Conservation (phyloP, 2,113 vertebrate species). For the Grus americana region DNA sequence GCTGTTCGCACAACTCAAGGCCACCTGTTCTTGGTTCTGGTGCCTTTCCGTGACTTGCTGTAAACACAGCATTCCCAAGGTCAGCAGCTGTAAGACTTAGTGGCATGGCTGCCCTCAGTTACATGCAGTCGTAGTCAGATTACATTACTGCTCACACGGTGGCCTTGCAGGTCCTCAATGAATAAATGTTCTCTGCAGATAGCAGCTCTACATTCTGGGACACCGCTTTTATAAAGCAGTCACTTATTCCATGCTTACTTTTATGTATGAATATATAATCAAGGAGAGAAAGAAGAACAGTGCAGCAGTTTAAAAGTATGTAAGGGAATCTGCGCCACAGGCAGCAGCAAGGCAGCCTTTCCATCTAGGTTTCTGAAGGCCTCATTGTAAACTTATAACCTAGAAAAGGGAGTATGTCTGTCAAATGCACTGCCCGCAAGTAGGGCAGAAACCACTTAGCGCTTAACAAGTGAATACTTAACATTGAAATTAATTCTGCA, state of each 20-base stretch:
- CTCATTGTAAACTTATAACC: background rate
- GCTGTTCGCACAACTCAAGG: slow-evolving; percentile 24
- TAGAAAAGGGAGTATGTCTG: background rate
- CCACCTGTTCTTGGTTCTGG: slow-evolving; percentile 18
- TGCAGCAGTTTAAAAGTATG: background rate
- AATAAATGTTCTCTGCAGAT: background rate
- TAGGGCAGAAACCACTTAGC: background rate
- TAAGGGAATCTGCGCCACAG: background rate
- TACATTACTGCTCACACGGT: background rate
- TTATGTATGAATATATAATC: slow-evolving; percentile 21
- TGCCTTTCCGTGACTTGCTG: slow-evolving; percentile 26
- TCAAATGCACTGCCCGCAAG: background rate
- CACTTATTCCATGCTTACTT: background rate
- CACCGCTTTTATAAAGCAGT: background rate
- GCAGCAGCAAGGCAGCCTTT: background rate
- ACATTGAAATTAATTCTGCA: background rate
- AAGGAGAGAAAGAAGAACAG: background rate
- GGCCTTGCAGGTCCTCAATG: background rate
- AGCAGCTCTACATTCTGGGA: background rate
- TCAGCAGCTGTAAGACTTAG: background rate
- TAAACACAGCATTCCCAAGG: slow-evolving; percentile 27
- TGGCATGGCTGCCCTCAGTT: background rate
- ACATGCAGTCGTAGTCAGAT: background rate
- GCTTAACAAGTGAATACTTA: background rate
- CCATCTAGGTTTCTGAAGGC: background rate